Evolutionary conservation across 2,888 invertebrate genomes (phyloP).

Genomic region (Drosophila borborema): DNA sequence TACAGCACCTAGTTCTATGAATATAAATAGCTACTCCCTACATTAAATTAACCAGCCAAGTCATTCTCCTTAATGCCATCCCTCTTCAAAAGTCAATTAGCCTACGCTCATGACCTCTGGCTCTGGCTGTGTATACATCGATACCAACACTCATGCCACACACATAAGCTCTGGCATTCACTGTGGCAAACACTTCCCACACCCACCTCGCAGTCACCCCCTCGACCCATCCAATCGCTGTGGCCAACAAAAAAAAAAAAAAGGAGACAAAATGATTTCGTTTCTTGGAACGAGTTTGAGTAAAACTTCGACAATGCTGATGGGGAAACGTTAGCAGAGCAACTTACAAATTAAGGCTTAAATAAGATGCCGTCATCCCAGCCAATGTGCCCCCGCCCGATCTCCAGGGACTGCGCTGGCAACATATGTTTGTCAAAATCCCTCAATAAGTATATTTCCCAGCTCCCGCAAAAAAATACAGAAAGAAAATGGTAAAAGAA

Average conservation of each 20-base stretch:
- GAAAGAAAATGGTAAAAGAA: slow-evolving; percentile 44
- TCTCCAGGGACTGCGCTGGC: slow-evolving; percentile 47
- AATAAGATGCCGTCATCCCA: slow-evolving; percentile 55
- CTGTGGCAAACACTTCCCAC: slow-evolving; percentile 39
- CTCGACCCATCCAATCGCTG: neutral
- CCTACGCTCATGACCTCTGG: slow-evolving; percentile 38
- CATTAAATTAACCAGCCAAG: neutral
- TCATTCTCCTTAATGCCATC: neutral
- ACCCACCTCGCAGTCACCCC: neutral
- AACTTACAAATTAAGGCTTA: slow-evolving; percentile 69
- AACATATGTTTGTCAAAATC: slow-evolving; percentile 59
- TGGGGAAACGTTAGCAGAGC: slow-evolving; percentile 59
- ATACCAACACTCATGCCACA: slow-evolving; percentile 42
- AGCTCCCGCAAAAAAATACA: slow-evolving; percentile 7
- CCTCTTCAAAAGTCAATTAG: slow-evolving; percentile 36
- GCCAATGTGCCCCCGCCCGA: slow-evolving; percentile 30
- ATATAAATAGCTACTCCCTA: neutral
- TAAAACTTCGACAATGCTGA: slow-evolving; percentile 61
- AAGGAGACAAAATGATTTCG: slow-evolving; percentile 50
- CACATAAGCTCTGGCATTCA: slow-evolving; percentile 54
- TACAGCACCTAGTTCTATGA: neutral
- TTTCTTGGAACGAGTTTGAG: slow-evolving; percentile 61
- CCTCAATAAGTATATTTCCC: slow-evolving; percentile 48
- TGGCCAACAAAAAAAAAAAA: slow-evolving; percentile 19
- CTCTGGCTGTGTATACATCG: slow-evolving; percentile 28